Conservation (phyloP, 2,113 vertebrate species). For the Colossoma macropomum region DNA sequence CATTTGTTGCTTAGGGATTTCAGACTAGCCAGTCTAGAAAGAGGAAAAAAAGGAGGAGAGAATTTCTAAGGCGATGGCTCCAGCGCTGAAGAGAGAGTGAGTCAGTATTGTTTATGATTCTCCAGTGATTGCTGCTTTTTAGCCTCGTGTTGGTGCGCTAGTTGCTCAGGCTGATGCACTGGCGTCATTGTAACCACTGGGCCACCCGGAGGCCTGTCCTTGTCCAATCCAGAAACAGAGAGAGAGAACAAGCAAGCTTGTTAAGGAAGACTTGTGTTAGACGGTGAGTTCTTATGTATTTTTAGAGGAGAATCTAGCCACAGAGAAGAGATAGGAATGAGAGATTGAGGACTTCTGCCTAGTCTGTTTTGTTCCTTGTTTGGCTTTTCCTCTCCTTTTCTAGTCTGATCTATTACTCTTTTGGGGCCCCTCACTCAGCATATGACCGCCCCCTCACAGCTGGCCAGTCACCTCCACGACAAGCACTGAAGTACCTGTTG, state of each 20-base stretch:
- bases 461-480: not conserved
- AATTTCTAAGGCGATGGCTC: not conserved
- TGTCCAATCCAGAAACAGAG: not conserved
- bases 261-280: not conserved
- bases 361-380: not conserved
- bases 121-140: conserved; percentile 2
- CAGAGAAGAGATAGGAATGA: not conserved
- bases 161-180: not conserved
- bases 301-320: not conserved
- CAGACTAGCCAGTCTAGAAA: not conserved
- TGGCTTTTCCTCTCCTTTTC: not conserved
- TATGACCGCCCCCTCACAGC: not conserved
- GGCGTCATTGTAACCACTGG: not conserved
- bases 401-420: not conserved
- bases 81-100: not conserved
- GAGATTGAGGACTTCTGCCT: not conserved
- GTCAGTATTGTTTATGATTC: conserved; percentile 6
- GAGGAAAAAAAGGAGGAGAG: not conserved
- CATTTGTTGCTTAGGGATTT: conserved; percentile 2
- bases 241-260: conserved; percentile 16
- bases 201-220: not conserved
- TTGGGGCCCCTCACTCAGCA: not conserved
- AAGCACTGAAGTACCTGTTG: not conserved
- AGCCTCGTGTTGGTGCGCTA: not conserved
- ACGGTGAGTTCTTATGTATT: not conserved